A percentile compares a stretch with the other conserved stretches of the same genome.
Conservation (phyloP, 1,140 invertebrate genomes). For the Atta cephalotes region DNA sequence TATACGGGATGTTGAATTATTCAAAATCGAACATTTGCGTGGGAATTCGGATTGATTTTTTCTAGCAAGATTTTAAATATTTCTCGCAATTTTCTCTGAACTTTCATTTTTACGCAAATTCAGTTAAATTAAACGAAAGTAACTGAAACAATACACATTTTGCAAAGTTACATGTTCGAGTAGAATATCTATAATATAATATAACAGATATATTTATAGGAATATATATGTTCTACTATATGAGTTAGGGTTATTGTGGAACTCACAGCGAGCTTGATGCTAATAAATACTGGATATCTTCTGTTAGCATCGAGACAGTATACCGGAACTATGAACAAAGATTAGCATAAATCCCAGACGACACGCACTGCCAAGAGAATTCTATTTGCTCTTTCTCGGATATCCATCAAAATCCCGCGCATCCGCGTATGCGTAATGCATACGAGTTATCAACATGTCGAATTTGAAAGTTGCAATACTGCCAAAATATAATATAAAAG, state of each 20-base stretch:
- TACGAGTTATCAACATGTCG: conserved; percentile 27
- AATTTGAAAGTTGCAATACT: conserved; percentile 15
- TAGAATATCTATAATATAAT: background rate
- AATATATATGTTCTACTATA: conserved; percentile 17
- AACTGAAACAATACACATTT: background rate
- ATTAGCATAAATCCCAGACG: conserved; percentile 51
- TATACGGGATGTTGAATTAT: background rate
- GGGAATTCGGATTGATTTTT: background rate
- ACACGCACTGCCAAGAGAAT: conserved; percentile 29
- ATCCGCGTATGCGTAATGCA: conserved; percentile 13
- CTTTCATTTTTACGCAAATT: background rate
- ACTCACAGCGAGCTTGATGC: conserved; percentile 17
- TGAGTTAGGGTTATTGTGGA: background rate
- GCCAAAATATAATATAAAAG: background rate
- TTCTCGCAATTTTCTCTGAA: background rate
- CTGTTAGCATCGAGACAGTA: conserved; percentile 26
- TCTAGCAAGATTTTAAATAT: background rate
- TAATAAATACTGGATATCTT: conserved; percentile 41
- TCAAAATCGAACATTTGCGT: background rate
- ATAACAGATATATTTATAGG: background rate
- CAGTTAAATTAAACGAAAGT: background rate
- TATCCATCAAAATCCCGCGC: conserved; percentile 44
- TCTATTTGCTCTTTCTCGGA: conserved; percentile 20
- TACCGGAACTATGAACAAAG: conserved; percentile 19
- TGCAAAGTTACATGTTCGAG: background rate